Evolutionary conservation across 2,888 invertebrate species (phyloP).

Genomic region (Tinea trinotella): DNA sequence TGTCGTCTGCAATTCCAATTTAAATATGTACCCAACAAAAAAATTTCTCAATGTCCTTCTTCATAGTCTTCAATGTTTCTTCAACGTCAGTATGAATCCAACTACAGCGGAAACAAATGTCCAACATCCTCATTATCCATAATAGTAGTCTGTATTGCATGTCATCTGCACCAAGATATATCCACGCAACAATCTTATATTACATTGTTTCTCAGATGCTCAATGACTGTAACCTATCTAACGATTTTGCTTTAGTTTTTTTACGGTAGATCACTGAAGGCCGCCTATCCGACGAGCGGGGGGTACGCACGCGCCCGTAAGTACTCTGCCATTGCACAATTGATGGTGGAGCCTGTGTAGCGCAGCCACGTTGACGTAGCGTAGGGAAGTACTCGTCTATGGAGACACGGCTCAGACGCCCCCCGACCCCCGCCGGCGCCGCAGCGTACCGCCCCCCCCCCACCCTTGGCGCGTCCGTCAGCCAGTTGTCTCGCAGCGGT

Average conservation of each 20-base stretch:
- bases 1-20: background rate
- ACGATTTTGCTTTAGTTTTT: background rate
- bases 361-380: background rate
- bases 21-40: too few relatives aligned
- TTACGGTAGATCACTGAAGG: background rate
- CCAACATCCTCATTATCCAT: background rate
- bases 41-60: too few relatives aligned
- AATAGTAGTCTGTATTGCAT: background rate
- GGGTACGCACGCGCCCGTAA: constrained; percentile 47
- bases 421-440: constrained; percentile 27
- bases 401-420: constrained; percentile 53
- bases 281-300: background rate
- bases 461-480: constrained; percentile 26
- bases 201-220: background rate
- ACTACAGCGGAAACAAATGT: too few relatives aligned
- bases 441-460: constrained; percentile 26
- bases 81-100: too few relatives aligned
- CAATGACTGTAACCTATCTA: background rate
- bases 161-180: background rate
- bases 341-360: constrained; percentile 37
- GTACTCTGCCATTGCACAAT: constrained; percentile 59
- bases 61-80: too few relatives aligned
- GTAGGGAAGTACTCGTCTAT: constrained; percentile 21
- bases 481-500: constrained; percentile 65
- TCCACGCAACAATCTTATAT: background rate